Evolutionary conservation across 2,113 vertebrate species (phyloP).

Genomic region (Percopsis transmontana): DNA sequence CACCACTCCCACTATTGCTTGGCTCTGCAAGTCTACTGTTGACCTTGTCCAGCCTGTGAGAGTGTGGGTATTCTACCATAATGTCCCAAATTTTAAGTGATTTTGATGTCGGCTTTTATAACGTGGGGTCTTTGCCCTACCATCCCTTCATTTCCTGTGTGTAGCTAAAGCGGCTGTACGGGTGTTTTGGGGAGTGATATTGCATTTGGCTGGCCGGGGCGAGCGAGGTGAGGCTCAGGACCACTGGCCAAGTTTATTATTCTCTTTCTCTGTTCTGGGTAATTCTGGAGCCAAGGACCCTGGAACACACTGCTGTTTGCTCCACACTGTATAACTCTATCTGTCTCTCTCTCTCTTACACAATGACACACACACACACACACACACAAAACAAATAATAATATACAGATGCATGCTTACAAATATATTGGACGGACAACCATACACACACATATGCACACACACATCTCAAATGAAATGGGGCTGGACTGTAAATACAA

Average conservation of each 20-base stretch:
- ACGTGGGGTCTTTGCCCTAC: conserved; percentile 39
- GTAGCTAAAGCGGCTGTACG: conserved; percentile 18
- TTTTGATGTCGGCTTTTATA: conserved; percentile 21
- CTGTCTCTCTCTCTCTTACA: too few species aligned
- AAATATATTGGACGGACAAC: too few species aligned
- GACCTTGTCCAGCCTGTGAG: too few species aligned
- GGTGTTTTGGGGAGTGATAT: conserved; percentile 45
- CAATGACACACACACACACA: too few species aligned
- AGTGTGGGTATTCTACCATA: too few species aligned
- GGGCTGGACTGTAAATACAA: conserved; percentile 6
- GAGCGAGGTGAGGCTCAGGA: conserved; percentile 14
- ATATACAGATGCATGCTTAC: too few species aligned
- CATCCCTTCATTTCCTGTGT: conserved; percentile 55
- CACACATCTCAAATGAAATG: conserved; percentile 10
- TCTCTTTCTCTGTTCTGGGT: conserved; percentile 47
- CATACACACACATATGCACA: conserved; percentile 14
- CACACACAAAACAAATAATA: too few species aligned
- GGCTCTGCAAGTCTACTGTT: too few species aligned
- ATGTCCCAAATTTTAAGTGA: conserved; percentile 14
- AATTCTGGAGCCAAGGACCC: conserved; percentile 27
- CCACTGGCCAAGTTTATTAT: conserved; percentile 45
- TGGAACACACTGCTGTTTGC: too few species aligned
- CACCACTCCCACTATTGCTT: too few species aligned
- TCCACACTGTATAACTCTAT: too few species aligned
- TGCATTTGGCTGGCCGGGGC: conserved; percentile 20